Percentiles rank a stretch among this genome's conserved stretches.
Evolutionary conservation across 2,888 invertebrate genomes (phyloP).

Genomic region (Eledone cirrhosa): DNA sequence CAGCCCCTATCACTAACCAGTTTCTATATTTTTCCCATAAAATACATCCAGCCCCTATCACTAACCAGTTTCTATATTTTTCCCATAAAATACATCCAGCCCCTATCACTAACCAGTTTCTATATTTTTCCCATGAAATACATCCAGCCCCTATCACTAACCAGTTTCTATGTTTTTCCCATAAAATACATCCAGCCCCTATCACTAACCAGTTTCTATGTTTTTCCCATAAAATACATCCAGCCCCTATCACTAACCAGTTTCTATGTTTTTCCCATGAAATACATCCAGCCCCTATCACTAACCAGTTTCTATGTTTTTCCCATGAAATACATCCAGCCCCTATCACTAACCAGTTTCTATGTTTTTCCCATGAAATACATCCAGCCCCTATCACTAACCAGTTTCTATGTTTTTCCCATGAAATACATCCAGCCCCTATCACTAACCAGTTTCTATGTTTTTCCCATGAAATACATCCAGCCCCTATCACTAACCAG

Average conservation of each 20-base stretch:
- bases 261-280: conserved; percentile 34
- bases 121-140: conserved; percentile 34
- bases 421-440: no score
- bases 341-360: not conserved
- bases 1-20: no score
- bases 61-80: not conserved
- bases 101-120: not conserved
- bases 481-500: no score
- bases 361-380: conserved; percentile 34
- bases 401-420: conserved; percentile 34
- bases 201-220: not conserved
- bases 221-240: conserved; percentile 36
- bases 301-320: not conserved
- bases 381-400: no score
- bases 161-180: conserved; percentile 34
- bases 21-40: conserved; percentile 34
- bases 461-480: conserved; percentile 36
- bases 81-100: conserved; percentile 35
- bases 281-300: no score
- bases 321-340: conserved; percentile 35
- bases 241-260: no score
- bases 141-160: no score
- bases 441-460: not conserved
- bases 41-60: no score
- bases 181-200: no score